A percentile compares a stretch with the other conserved stretches of the same genome.
phyloP scores from a whole-genome alignment of 1,140 invertebrate species.

The Littorina saxatilis region DNA sequence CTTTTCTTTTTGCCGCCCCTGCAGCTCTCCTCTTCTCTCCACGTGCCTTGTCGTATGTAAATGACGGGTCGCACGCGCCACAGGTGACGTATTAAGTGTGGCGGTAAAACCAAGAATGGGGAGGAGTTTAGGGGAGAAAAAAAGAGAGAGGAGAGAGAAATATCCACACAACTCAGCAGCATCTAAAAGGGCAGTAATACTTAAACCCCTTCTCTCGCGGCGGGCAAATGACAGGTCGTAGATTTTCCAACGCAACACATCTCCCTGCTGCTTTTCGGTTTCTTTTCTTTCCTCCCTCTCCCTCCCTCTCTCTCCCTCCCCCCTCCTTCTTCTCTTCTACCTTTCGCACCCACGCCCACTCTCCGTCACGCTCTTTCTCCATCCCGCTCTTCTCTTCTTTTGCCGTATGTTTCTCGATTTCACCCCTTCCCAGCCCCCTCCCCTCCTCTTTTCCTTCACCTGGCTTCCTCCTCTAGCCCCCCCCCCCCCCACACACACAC shows the following conservation, averaged over 20 bases:
- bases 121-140: too few species aligned
- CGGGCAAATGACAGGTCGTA: neutral
- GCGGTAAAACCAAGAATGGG: neutral
- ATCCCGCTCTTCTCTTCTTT: too few species aligned
- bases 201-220: neutral
- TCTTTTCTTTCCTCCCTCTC: too few species aligned
- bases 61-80: slow-evolving; percentile 14
- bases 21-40: neutral
- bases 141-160: neutral
- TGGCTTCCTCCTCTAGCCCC: too few species aligned
- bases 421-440: too few species aligned
- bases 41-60: slow-evolving; percentile 11
- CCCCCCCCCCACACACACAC: neutral
- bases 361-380: too few species aligned
- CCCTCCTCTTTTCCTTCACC: too few species aligned
- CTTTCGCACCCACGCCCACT: too few species aligned
- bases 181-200: neutral
- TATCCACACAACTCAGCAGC: neutral
- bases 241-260: neutral
- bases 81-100: slow-evolving; percentile 28
- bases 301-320: neutral
- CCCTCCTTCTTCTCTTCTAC: too few species aligned
- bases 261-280: too few species aligned
- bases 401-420: too few species aligned
- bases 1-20: neutral